These are phyloP conservation scores for Metridium senile DNA, from an alignment of 92 coral and sea anemone genomes.

Conservation along the genomic window DNA sequence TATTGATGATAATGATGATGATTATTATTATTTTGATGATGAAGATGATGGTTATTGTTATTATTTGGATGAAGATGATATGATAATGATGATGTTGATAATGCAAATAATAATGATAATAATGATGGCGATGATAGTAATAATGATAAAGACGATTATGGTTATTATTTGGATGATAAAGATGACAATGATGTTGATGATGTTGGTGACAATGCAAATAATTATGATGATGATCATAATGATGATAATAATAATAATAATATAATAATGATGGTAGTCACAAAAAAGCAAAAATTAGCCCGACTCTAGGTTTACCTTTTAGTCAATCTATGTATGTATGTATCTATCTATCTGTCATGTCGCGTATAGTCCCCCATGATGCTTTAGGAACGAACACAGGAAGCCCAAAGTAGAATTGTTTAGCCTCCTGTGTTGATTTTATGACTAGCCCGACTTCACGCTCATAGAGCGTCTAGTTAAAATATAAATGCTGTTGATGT, in stretches of 20 bases:
- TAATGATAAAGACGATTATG: too few species aligned
- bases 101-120: neutral
- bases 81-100: neutral
- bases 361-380: too few species aligned
- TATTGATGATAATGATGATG: neutral
- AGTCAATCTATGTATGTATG: too few species aligned
- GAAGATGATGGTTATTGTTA: neutral
- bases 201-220: neutral
- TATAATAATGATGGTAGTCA: neutral
- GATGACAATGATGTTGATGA: neutral
- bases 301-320: too few species aligned
- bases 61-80: neutral
- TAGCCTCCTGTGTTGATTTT: too few species aligned
- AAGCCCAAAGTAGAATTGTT: too few species aligned
- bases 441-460: too few species aligned
- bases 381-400: too few species aligned
- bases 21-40: neutral
- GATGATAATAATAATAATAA: neutral
- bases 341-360: too few species aligned
- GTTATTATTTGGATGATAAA: neutral
- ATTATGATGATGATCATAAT: neutral
- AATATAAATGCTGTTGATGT: too few species aligned
- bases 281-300: neutral
- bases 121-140: too few species aligned
- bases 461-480: too few species aligned